Conservation (phyloP, 1,140 invertebrate genomes). For the Aphelenchoides besseyi region DNA sequence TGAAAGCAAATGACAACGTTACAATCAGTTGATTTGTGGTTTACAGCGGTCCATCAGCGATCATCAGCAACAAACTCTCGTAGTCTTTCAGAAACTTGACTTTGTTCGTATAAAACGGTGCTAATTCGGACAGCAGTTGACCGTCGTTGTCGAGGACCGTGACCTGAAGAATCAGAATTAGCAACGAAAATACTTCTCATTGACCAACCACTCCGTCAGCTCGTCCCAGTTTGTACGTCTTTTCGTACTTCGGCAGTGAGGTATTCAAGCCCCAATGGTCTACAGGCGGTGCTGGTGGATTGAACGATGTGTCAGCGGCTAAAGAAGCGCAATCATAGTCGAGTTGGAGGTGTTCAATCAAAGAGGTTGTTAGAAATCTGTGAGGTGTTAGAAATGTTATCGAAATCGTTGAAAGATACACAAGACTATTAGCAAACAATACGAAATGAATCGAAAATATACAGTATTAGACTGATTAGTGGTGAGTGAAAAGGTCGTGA, state of each 20-base stretch:
- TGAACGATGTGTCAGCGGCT: constrained; percentile 59
- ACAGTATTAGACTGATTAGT: not conserved
- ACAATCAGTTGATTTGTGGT: constrained; percentile 8
- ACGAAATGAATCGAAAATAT: not conserved
- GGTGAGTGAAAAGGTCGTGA: not conserved
- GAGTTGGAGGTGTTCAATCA: not conserved
- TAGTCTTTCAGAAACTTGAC: constrained; percentile 58
- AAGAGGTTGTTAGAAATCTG: not conserved
- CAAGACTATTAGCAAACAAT: not conserved
- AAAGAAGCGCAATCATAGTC: constrained; percentile 25
- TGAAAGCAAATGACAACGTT: constrained; percentile 62
- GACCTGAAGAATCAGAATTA: constrained; percentile 34
- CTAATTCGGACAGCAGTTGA: constrained; percentile 42
- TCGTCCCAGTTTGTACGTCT: constrained; percentile 44
- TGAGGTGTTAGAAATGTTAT: too few relatives aligned
- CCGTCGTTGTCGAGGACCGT: constrained; percentile 51
- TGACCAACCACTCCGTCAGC: constrained; percentile 43
- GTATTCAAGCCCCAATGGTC: constrained; percentile 58
- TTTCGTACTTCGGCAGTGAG: constrained; percentile 53
- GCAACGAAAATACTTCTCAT: constrained; percentile 14
- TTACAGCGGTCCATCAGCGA: constrained; percentile 58
- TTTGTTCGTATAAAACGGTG: constrained; percentile 44
- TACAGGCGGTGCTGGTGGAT: constrained; percentile 58
- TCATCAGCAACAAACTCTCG: constrained; percentile 51
- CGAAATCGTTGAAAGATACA: too few relatives aligned